A percentile compares a stretch with the other conserved stretches of the same genome.
phyloP scores from a whole-genome alignment of 2,888 invertebrate genomes.

The Eledone cirrhosa region DNA sequence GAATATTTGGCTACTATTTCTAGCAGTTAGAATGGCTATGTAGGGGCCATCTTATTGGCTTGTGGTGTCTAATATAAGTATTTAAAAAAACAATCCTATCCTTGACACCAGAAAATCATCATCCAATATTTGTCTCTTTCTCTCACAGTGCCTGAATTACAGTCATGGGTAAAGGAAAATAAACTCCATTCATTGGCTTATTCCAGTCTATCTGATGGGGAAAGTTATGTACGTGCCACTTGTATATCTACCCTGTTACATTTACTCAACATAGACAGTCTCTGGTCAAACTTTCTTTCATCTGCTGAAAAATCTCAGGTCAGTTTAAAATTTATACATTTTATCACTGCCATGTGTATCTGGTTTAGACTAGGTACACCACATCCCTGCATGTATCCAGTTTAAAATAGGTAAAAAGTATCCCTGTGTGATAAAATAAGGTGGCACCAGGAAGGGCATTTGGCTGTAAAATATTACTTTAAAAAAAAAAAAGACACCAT shows the following conservation, averaged over 20 bases:
- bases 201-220: constrained; percentile 45
- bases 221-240: constrained; percentile 53
- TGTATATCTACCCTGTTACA: constrained; percentile 33
- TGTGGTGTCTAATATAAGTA: too few relatives aligned
- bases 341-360: too few relatives aligned
- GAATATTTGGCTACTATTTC: too few relatives aligned
- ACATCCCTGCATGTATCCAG: too few relatives aligned
- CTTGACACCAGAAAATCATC: background rate
- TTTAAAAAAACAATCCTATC: background rate
- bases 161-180: background rate
- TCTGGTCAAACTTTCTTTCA: constrained; percentile 19
- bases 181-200: constrained; percentile 33
- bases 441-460: too few relatives aligned
- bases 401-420: too few relatives aligned
- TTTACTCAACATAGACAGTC: constrained; percentile 21
- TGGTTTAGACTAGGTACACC: too few relatives aligned
- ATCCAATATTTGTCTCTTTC: background rate
- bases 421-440: too few relatives aligned
- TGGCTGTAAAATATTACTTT: too few relatives aligned
- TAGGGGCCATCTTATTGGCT: too few relatives aligned
- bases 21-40: too few relatives aligned
- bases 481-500: too few relatives aligned
- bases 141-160: background rate
- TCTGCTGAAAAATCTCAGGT: background rate
- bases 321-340: constrained; percentile 24